phyloP scores from a whole-genome alignment of 2,888 invertebrate genomes.

The Dicranocentrus wangi region DNA sequence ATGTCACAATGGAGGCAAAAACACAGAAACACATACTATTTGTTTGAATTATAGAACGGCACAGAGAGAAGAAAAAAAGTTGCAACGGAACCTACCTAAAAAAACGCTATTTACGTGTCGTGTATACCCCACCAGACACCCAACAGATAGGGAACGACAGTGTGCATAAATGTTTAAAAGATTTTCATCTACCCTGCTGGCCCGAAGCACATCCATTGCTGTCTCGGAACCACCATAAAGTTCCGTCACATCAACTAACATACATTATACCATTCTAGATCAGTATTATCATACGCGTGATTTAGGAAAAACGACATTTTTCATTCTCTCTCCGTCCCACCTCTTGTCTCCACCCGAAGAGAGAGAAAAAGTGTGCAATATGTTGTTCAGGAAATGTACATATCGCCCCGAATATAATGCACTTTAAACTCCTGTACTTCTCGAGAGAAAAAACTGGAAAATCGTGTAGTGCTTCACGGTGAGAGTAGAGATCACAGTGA shows the following conservation, averaged over 20 bases:
- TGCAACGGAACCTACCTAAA: no score
- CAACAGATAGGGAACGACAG: background rate
- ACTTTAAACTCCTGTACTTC: background rate
- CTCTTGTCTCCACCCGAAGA: no score
- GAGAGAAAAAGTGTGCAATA: background rate
- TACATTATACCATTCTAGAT: conserved; percentile 1
- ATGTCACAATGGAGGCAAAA: no score
- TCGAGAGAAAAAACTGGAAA: background rate
- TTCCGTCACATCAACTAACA: background rate
- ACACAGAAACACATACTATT: no score
- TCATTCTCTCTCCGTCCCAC: conserved; percentile 29
- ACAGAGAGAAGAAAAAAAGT: no score
- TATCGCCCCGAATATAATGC: no score
- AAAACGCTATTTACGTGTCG: no score
- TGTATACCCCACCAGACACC: no score
- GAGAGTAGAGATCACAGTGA: conserved; percentile 4
- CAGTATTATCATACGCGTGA: conserved; percentile 45
- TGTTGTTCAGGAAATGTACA: background rate
- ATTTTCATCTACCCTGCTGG: conserved; percentile 25
- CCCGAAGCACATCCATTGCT: conserved; percentile 27
- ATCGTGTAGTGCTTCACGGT: background rate
- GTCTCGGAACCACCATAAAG: background rate
- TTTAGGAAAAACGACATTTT: conserved; percentile 49
- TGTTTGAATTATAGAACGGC: no score
- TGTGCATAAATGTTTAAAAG: conserved; percentile 14